Evolutionary conservation across 2,797 vertebrate genomes (phyloP), one percentile per base, ranked within the genome.

Genomic region (Typhlichthys subterraneus): DNA sequence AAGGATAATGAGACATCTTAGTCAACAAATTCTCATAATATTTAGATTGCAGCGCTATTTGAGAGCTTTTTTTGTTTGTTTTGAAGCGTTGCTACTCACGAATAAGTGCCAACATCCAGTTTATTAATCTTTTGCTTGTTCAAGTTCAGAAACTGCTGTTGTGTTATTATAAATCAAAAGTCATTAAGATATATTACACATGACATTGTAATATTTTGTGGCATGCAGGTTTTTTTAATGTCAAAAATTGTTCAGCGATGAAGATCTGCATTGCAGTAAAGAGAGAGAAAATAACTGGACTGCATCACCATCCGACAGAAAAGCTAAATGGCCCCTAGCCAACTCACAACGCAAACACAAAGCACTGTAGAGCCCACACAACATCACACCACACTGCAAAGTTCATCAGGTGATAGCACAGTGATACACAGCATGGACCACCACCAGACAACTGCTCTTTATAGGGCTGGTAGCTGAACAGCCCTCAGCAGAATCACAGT

Each of bases 401-500:
- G 45, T 8, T n/a, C 29, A 50, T 61, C 38, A 52, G 23, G 23
- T 29, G 23, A 29, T 53, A 23, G 33, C 51, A 59, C 45, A 75
- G 59, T 70, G 67, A 56, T n/a, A 12, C 60, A 59, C 58, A 77
- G 59, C 59, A 49, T 12, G 45, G 31, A 56, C 51, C n/a, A 45
- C 55, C 66, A 33, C 19, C 14, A 33, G 13, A 23, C 51, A n/a
- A 46, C 15, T 57, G 62, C 46, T 13, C 51, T 63, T 63, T 51
- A 29, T 81, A 66, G 51, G 19, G 82, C 61, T 66, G 73, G 81
- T 31, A n/a, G 50, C 51, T 9, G 31, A 58, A 53, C 86, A 77
- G 63, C 72, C 73, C 71, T 86, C 83, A 88, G 85, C 85, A 86
- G 72, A 85, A 83, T 71, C 69, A 53, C 72, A 59, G 19, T 2